Percentiles rank a stretch among this genome's conserved stretches.
These are phyloP conservation scores for Typhlichthys subterraneus DNA, from an alignment of 2,797 vertebrate genomes.

Conservation along the genomic window DNA sequence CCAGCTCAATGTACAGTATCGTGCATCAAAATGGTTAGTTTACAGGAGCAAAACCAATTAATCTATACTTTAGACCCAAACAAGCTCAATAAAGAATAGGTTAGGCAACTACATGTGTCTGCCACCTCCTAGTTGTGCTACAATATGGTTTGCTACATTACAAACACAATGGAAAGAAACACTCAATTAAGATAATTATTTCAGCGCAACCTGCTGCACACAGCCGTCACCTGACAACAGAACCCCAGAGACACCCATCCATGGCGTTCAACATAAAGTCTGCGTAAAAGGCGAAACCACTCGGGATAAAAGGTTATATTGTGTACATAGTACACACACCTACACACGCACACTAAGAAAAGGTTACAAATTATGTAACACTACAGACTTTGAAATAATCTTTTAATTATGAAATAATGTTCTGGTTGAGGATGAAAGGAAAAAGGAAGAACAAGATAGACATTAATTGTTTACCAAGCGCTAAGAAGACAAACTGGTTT, in stretches of 20 bases:
- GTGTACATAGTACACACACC: background rate
- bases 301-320: slow-evolving; percentile 4
- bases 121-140: too few species aligned
- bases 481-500: slow-evolving; percentile 68
- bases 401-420: too few species aligned
- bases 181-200: slow-evolving; percentile 20
- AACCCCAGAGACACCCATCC: slow-evolving; percentile 23
- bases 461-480: slow-evolving; percentile 24
- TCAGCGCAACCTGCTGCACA: slow-evolving; percentile 21
- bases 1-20: too few species aligned
- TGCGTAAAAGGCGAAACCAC: background rate
- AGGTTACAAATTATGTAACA: slow-evolving; percentile 7
- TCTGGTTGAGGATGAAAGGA: background rate
- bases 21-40: too few species aligned
- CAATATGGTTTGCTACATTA: too few species aligned
- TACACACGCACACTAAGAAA: slow-evolving; percentile 5
- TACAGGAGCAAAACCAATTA: too few species aligned
- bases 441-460: slow-evolving; percentile 5
- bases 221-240: slow-evolving; percentile 25
- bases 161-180: background rate
- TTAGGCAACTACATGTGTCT: too few species aligned
- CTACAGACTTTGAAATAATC: too few species aligned
- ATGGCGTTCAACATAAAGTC: slow-evolving; percentile 21
- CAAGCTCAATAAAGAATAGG: too few species aligned
- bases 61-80: too few species aligned